These are phyloP conservation scores for Parnassius mnemosyne DNA, from an alignment of 2,888 invertebrate species.

Conservation along the genomic window DNA sequence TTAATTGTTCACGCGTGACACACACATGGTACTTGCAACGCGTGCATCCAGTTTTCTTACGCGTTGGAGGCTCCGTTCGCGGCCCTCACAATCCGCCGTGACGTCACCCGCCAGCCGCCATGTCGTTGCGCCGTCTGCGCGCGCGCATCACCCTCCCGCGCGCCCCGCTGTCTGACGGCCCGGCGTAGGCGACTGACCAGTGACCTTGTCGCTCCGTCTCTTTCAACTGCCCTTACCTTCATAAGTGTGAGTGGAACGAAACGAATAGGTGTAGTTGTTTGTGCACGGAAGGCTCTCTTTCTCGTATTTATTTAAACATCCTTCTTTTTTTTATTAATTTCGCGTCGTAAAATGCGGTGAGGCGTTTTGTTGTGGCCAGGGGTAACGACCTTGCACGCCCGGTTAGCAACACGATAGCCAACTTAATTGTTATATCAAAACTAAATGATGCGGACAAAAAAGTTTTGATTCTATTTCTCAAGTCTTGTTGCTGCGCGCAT, in stretches of 20 bases:
- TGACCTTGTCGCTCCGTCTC: conserved; percentile 72
- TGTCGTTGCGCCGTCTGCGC: conserved; percentile 72
- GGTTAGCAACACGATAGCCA: conserved; percentile 47
- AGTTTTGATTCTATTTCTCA: neutral
- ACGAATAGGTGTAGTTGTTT: conserved; percentile 57
- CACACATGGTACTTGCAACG: conserved; percentile 51
- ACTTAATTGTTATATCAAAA: conserved; percentile 40
- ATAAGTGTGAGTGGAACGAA: conserved; percentile 40
- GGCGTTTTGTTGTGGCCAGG: conserved; percentile 59
- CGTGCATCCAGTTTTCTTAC: conserved; percentile 65
- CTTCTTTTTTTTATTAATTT: conserved; percentile 40
- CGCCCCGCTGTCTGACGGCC: conserved; percentile 68
- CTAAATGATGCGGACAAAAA: conserved; percentile 26
- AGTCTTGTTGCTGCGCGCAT: neutral
- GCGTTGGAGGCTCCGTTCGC: conserved; percentile 61
- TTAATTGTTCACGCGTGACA: conserved; percentile 47
- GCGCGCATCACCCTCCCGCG: conserved; percentile 53
- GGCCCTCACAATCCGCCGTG: conserved; percentile 40
- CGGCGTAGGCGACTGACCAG: conserved; percentile 74
- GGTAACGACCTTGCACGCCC: conserved; percentile 68
- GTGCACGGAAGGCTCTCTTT: conserved; percentile 71
- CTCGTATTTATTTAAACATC: conserved; percentile 62
- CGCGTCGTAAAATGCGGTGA: conserved; percentile 60
- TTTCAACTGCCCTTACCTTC: conserved; percentile 45
- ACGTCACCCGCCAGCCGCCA: conserved; percentile 62